phyloP scores from a whole-genome alignment of 2,797 vertebrate genomes.

The Eurystomus glaucurus region DNA sequence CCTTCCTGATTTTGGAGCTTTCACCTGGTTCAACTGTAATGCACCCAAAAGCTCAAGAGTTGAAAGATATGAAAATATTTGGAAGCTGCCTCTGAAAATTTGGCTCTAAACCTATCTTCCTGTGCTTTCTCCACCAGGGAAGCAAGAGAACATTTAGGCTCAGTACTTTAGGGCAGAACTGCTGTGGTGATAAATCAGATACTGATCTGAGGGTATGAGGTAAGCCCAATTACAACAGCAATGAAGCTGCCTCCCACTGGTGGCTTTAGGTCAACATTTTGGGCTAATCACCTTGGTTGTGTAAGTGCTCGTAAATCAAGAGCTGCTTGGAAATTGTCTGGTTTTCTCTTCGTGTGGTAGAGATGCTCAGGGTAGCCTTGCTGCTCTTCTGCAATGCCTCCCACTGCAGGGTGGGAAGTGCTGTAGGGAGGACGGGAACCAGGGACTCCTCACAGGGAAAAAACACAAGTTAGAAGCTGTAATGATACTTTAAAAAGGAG shows the following conservation, averaged over 20 bases:
- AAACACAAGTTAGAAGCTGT: background rate
- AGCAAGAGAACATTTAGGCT: slow-evolving; percentile 12
- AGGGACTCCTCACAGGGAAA: background rate
- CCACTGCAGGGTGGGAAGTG: background rate
- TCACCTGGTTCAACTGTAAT: background rate
- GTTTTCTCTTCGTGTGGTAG: background rate
- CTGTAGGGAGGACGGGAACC: background rate
- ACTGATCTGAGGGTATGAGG: slow-evolving; percentile 54
- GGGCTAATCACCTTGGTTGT: slow-evolving; percentile 61
- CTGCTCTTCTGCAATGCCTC: background rate
- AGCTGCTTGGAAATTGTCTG: slow-evolving; percentile 27
- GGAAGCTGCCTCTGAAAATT: slow-evolving; percentile 13
- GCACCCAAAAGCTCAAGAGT: background rate
- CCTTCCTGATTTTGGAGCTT: background rate
- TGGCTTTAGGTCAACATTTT: slow-evolving; percentile 57
- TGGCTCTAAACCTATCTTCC: slow-evolving; percentile 21
- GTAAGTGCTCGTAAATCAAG: slow-evolving; percentile 41
- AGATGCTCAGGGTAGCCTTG: background rate
- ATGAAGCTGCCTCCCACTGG: slow-evolving; percentile 45
- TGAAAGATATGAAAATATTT: background rate
- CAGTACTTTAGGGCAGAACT: slow-evolving; percentile 2
- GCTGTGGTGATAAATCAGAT: slow-evolving; percentile 64
- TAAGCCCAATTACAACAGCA: slow-evolving; percentile 62
- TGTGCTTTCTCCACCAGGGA: slow-evolving; percentile 25
- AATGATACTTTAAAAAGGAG: background rate